Evolutionary conservation across 1,140 invertebrate species (phyloP), one percentile per base, ranked within the genome.

Genomic region (Drosophila arawakana): DNA sequence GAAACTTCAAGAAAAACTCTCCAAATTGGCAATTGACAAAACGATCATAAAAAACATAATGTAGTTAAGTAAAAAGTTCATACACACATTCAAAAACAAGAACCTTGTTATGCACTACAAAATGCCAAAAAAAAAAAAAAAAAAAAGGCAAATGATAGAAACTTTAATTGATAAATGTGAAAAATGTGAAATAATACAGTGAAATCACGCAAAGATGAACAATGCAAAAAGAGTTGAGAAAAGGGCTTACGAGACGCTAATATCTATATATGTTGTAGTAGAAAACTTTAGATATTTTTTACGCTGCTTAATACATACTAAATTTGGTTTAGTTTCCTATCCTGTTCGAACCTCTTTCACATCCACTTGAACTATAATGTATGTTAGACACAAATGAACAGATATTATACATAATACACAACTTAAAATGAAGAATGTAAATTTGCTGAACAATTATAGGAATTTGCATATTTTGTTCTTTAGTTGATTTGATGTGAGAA

Each of bases 201-300:
- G 55, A 58, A 60, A 25, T 25, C 25, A 2, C 25, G 25, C 25
- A 25, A 25, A 25, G 25, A 25, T 25, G 25, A 25, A 25, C 25
- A 25, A 25, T 5, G 25, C 25, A 30, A 70, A 66, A 54, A 39
- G 46, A 50, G 35, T 61, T 73, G 37, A 61, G 39, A 62, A 62
- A 75, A 78, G 60, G 83, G 82, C 82, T 85, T 88, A 88, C 52
- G 68, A 85, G 82, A 82, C 82, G 82, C 82, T 85, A 85, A 86
- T 85, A 85, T 88, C 72, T 78, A 79, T 81, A 81, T 75, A 79
- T 86, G 75, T 85, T 88, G 76, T 88, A 82, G 76, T 84, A 85
- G 60, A 86, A 70, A 70, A 52, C 52, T 73, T 88, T 88, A 88
- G 71, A 68, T 82, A 82, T 65, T 60, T 73, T 81, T 78, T 74